phyloP scores from a whole-genome alignment of 1,140 invertebrate species.

The Drosophila arizonae region DNA sequence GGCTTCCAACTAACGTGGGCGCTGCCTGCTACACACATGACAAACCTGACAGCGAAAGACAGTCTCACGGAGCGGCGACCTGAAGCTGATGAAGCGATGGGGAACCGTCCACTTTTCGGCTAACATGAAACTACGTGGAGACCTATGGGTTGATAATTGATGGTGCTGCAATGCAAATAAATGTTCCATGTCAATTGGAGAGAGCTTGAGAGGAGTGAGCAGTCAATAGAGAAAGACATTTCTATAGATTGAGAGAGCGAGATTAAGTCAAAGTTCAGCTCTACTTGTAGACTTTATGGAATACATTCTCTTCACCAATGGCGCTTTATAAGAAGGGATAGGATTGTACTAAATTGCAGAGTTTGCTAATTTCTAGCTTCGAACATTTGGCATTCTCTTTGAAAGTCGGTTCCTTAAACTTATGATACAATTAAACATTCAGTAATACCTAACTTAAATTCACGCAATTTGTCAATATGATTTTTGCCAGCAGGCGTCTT shows the following conservation, averaged over 20 bases:
- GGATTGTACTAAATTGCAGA: too few relatives aligned
- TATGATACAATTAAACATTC: too few relatives aligned
- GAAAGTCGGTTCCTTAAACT: too few relatives aligned
- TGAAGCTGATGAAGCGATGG: slow-evolving; percentile 33
- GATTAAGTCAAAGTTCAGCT: too few relatives aligned
- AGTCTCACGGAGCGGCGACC: slow-evolving; percentile 1
- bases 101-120: slow-evolving; percentile 12
- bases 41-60: slow-evolving; percentile 1
- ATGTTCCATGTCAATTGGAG: slow-evolving; percentile 33
- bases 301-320: too few relatives aligned
- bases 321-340: too few relatives aligned
- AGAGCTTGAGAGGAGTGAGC: neutral
- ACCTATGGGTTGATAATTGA: slow-evolving; percentile 31
- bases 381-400: too few relatives aligned
- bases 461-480: neutral
- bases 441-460: too few relatives aligned
- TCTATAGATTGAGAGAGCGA: neutral
- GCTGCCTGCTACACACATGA: slow-evolving; percentile 31
- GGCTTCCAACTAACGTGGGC: slow-evolving; percentile 58
- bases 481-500: neutral
- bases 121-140: slow-evolving; percentile 14
- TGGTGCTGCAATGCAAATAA: slow-evolving; percentile 30
- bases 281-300: too few relatives aligned
- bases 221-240: neutral
- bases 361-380: too few relatives aligned